Base-by-base conservation (phyloP, 2,888 invertebrate species). In the Meteorus cinctellus region DNA sequence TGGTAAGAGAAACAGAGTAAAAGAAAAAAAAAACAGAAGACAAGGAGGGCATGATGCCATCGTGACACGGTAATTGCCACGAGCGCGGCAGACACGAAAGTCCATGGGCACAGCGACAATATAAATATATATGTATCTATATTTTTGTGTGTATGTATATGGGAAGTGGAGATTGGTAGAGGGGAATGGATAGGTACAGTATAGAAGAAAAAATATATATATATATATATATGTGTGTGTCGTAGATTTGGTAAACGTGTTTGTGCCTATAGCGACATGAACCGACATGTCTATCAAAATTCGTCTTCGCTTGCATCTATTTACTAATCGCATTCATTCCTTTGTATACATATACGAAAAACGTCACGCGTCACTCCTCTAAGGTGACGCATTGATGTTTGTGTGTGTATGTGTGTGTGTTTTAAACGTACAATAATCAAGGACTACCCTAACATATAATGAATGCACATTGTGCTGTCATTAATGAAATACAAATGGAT, bases 21-120 rank as follows among this genome's bases (percentile, higher is more conserved):
- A 79, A 79, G 78, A 75, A 76, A 79, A 77, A 80, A 78, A 78
- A 79, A 78, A 72, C 60, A 77, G 75, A 66, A 79, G 77, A 78
- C 78, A 73, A 55, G 66, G 62, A 67, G 72, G 14, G 72, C 48
- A 75, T 75, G 78, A 79, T 79, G 78, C 73, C 78, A 78, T 80
- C 79, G 79, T 77, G 79, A 81, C 81, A 71, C 73, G 81, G 79
- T 78, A 78, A 80, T 80, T 80, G 79, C 74, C 75, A 77, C 63
- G 74, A 78, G 73, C 74, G 41, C 48, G 74, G 75, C 59, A 77
- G 77, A 75, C 76, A 75, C 76, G 74, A 74, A 75, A 75, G 74
- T 76, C 75, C 79, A 76, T 75, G 75, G 77, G 77, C 79, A 78
- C 75, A 55, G 74, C 78, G 77, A 79, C 80, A 80, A 80, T 80